Percentiles rank a stretch among this genome's conserved stretches.
Conservation (phyloP, 1,140 invertebrate genomes). For the Drosophila quadrilineata region DNA sequence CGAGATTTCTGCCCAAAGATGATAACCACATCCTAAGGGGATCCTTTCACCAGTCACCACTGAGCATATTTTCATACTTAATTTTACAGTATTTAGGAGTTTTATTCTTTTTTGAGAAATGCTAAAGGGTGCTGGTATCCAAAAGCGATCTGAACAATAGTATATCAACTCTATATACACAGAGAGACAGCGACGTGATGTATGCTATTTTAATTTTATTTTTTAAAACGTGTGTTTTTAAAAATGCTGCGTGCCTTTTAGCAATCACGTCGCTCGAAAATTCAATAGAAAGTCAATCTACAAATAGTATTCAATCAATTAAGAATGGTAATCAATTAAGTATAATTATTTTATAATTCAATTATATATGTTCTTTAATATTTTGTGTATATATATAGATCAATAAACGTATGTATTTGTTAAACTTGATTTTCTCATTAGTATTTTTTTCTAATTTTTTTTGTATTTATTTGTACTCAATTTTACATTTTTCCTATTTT, state of each 20-base stretch:
- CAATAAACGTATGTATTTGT: constrained; percentile 65
- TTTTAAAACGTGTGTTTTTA: constrained; percentile 79
- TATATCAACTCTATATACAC: constrained; percentile 8
- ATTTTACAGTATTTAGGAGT: constrained; percentile 73
- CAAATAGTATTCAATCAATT: constrained; percentile 4
- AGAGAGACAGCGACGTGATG: constrained; percentile 34
- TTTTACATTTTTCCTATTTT: constrained; percentile 10
- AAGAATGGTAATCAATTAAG: constrained; percentile 12
- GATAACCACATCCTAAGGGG: constrained; percentile 19
- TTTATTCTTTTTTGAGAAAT: constrained; percentile 54
- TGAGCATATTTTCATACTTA: constrained; percentile 39
- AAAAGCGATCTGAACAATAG: not conserved
- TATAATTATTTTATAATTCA: constrained; percentile 47
- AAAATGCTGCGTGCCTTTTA: constrained; percentile 81
- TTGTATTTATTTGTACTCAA: constrained; percentile 18
- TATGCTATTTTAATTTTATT: constrained; percentile 73
- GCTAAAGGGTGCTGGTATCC: not conserved
- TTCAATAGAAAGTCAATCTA: too few relatives aligned
- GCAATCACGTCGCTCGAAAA: constrained; percentile 51
- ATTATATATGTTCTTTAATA: constrained; percentile 40
- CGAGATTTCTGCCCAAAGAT: not conserved
- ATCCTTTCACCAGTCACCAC: not conserved
- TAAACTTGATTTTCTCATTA: constrained; percentile 51
- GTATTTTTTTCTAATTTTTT: constrained; percentile 22
- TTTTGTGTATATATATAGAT: constrained; percentile 62